Percentiles rank a stretch among this genome's conserved stretches.
These are phyloP conservation scores for Bombyx huttoni DNA, from an alignment of 2,888 invertebrate genomes.

Conservation along the genomic window DNA sequence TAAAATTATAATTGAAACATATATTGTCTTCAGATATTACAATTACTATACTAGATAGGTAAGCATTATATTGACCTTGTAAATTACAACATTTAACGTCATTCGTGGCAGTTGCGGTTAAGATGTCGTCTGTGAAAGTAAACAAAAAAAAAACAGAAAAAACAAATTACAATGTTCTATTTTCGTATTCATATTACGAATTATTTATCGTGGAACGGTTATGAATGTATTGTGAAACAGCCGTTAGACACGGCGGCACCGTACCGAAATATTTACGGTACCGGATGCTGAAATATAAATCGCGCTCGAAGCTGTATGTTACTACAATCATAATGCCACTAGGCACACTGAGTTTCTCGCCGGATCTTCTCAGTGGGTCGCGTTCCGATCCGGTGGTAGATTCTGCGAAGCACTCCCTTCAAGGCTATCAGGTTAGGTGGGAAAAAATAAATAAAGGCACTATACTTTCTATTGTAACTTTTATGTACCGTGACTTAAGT, in stretches of 20 bases:
- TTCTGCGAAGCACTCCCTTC: too few species aligned
- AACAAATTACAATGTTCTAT: not conserved
- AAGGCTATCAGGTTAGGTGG: too few species aligned
- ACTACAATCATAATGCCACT: not conserved
- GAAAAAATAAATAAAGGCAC: too few species aligned
- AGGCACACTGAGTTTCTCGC: too few species aligned
- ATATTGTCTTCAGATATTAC: too few species aligned
- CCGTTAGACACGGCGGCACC: not conserved
- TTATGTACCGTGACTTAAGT: too few species aligned
- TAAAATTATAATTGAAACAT: too few species aligned
- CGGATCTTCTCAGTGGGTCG: too few species aligned
- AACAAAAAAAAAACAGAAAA: not conserved
- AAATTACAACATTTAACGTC: not conserved
- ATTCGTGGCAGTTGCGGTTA: not conserved
- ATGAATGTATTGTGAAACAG: not conserved
- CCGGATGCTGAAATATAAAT: constrained; percentile 9
- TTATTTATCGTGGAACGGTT: not conserved
- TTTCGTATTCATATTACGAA: not conserved
- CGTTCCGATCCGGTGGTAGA: too few species aligned
- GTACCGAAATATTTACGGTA: constrained; percentile 3
- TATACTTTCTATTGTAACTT: too few species aligned
- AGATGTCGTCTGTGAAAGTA: not conserved
- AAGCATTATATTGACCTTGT: too few species aligned
- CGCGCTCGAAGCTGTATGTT: constrained; percentile 7
- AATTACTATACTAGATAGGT: too few species aligned